Evolutionary conservation across 2,888 invertebrate species (phyloP).

Genomic region (Physocephala rufipes): DNA sequence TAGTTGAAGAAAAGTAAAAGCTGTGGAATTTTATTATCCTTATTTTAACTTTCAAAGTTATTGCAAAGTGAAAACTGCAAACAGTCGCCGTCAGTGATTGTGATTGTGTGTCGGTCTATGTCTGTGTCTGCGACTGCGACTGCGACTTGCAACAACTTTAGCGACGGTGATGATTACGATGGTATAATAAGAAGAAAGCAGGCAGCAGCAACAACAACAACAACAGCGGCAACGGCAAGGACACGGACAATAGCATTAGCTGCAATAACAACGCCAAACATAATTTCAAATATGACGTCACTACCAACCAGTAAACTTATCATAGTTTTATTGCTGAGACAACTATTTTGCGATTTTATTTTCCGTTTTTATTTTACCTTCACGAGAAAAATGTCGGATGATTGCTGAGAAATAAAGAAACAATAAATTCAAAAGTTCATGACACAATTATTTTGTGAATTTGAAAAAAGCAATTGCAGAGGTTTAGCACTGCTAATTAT

Average conservation of each 20-base stretch:
- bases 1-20: constrained; percentile 22
- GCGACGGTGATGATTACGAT: background rate
- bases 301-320: background rate
- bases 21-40: constrained; percentile 55
- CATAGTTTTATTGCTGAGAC: too few species aligned
- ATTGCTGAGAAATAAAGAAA: too few species aligned
- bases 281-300: constrained; percentile 2
- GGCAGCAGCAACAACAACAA: constrained; percentile 39
- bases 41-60: constrained; percentile 56
- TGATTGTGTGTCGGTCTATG: background rate
- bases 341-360: too few species aligned
- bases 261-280: constrained; percentile 3
- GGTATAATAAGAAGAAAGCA: background rate
- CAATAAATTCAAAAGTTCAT: too few species aligned
- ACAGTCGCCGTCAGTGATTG: constrained; percentile 32
- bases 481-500: too few species aligned
- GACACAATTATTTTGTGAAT: too few species aligned
- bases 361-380: too few species aligned
- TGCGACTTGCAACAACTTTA: too few species aligned
- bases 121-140: constrained; percentile 16
- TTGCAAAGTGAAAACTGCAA: constrained; percentile 58
- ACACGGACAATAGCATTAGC: constrained; percentile 28
- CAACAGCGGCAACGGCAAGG: constrained; percentile 27
- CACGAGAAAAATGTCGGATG: too few species aligned
- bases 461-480: too few species aligned